Conservation (phyloP, 1,140 invertebrate species). For the Bombus pascuorum region DNA sequence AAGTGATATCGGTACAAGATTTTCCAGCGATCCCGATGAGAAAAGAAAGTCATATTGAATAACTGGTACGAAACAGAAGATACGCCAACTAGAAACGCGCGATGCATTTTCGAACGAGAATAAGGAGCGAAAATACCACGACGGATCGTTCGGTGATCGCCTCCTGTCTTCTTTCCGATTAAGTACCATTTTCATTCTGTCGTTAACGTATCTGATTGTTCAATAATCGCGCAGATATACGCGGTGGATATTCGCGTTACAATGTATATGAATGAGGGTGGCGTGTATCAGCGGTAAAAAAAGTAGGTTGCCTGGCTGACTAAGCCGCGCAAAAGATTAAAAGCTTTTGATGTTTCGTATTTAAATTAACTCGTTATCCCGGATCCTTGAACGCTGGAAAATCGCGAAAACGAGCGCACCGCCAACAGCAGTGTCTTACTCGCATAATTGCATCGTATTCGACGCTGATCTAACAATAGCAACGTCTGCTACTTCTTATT, state of each 20-base stretch:
- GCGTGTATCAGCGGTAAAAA: conserved; percentile 65
- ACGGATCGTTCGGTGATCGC: conserved; percentile 25
- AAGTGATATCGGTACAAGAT: not conserved
- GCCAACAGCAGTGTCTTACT: not conserved
- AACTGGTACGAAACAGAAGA: conserved; percentile 28
- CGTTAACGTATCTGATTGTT: conserved; percentile 64
- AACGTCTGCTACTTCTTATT: not conserved
- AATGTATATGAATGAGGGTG: conserved; percentile 65
- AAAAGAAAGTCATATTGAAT: conserved; percentile 14
- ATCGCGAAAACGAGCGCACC: conserved; percentile 33
- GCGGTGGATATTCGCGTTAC: conserved; percentile 53
- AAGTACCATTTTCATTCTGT: conserved; percentile 48
- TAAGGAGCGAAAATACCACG: conserved; percentile 30
- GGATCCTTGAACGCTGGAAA: conserved; percentile 60
- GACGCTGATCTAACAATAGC: conserved; percentile 4
- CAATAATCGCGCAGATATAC: conserved; percentile 65
- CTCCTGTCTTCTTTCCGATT: conserved; percentile 1
- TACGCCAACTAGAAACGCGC: not conserved
- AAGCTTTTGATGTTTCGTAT: conserved; percentile 69
- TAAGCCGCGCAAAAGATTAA: conserved; percentile 63
- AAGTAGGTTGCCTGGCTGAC: conserved; percentile 64
- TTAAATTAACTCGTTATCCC: conserved; percentile 68
- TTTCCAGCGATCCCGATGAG: conserved; percentile 10
- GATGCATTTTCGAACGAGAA: not conserved
- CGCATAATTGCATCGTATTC: conserved; percentile 13